Evolutionary conservation across 1,140 invertebrate species (phyloP), one percentile per base, ranked within the genome.

Genomic region (Grapholita molesta): DNA sequence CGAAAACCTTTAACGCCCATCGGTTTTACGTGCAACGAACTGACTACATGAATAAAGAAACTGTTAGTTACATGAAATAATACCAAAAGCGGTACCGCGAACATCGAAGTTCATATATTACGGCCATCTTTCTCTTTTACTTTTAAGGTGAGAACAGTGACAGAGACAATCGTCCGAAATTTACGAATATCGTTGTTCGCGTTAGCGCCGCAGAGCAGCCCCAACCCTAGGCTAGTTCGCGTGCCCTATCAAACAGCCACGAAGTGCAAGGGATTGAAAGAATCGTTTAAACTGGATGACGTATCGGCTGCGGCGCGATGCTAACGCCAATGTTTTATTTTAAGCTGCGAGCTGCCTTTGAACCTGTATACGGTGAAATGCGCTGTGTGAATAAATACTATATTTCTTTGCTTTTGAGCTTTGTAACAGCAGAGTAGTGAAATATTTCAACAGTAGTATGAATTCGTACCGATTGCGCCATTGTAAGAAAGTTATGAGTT

Each of bases 231-330:
- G 18, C 42, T 48, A 15, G 35, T 38, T 48, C 18, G 42, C 42
- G 42, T 48, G 42, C 42, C 42, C 42, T 18, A 48, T 48, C 42
- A 48, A 48, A 48, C 42, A 48, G 42, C 42, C 18, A n/a, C 42
- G 42, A 48, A 48, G 42, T 48, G 42, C 42, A 48, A 48, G 42
- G 42, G 42, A 48, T 48, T 48, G 42, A 48, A 48, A 48, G 42
- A 48, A 48, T 48, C 42, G 42, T 48, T 48, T 48, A 48, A 48
- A 48, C 42, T 1, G 42, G 42, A 48, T 48, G 42, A 48, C 42
- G 42, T 48, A 48, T 48, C 42, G 42, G 42, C 42, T 8, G 42
- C 42, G 42, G 12, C n/a, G 12, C n/a, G 15, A 42, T 42, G 38
- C 42, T 48, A 38, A 38, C 35, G 42, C 42, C 15, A 48, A 21